Base-by-base conservation (phyloP, 2,888 invertebrate species). In the Formica aserva region DNA sequence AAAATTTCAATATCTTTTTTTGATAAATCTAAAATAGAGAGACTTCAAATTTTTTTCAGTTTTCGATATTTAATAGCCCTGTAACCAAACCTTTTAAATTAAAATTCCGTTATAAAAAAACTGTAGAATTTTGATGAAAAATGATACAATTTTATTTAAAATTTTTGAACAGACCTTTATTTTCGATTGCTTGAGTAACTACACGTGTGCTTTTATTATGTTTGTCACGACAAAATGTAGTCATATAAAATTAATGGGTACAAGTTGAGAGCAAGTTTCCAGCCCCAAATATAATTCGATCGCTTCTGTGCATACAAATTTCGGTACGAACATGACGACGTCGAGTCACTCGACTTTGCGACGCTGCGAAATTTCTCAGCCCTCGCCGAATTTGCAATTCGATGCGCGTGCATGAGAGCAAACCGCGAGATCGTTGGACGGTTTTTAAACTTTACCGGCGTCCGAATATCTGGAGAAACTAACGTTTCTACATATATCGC, bases 301-400 rank as follows among this genome's bases (percentile, higher is more conserved):
- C 48, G 32, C 57, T 32, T 57, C 13, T n/a, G 60, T 32, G 71
- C 65, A 38, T 83, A 22, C 72, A 29, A 83, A 83, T 65, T 82
- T 74, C 26, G 6, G 13, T 4, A 26, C 35, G 35, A 67, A 35
- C n/a, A 29, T 55, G 38, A 67, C 67, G 15, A 2, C 38, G 26
- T 2, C 15, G 38, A 57, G 55, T 26, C 15, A 15, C 15, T n/a
- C 71, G 77, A 77, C 77, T 77, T 77, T 41, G 29, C 82, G 71
- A 41, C 60, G 26, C 62, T 72, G 45, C 45, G 52, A 66, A 66
- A 83, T 83, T 32, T 71, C 38, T 60, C 66, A 35, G n/a, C 22
- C 32, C 55, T 55, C 22, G 26, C 18, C n/a, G 41, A 55, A 87
- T 89, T 87, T 89, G 77, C 87, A 87, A 87, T 75, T 89, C 84